Evolutionary conservation across 2,113 vertebrate species (phyloP).

Genomic region (Peromyscus maniculatus): DNA sequence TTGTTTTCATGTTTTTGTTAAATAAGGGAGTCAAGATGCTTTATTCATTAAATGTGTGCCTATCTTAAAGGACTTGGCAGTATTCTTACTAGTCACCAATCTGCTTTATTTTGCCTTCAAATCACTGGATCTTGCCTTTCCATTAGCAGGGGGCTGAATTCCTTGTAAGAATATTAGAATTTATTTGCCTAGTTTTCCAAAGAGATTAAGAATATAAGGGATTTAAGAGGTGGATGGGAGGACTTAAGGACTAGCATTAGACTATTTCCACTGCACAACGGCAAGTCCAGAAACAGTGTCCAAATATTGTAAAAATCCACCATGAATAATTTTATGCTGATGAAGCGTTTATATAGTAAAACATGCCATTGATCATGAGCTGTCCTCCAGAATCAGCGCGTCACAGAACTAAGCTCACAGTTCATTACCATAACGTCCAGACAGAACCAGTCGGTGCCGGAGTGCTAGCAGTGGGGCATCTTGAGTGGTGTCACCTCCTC

Average conservation of each 20-base stretch:
- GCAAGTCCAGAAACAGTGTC: slow-evolving; percentile 11
- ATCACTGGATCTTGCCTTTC: background rate
- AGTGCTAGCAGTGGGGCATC: slow-evolving; percentile 14
- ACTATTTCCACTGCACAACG: background rate
- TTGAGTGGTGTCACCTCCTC: slow-evolving; percentile 67
- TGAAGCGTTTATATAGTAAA: slow-evolving; percentile 62
- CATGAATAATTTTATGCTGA: slow-evolving; percentile 69
- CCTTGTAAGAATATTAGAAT: slow-evolving; percentile 7
- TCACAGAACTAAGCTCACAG: slow-evolving; percentile 4
- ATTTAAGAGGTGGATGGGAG: background rate
- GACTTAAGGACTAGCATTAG: background rate
- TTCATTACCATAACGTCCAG: slow-evolving; percentile 63
- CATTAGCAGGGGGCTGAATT: slow-evolving; percentile 46
- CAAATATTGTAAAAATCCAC: slow-evolving; percentile 61
- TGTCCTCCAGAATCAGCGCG: slow-evolving; percentile 59
- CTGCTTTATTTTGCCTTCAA: slow-evolving; percentile 28
- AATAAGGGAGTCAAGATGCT: background rate
- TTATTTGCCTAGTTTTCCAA: background rate
- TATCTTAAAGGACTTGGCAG: background rate
- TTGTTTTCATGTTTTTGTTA: slow-evolving; percentile 28
- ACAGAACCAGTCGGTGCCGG: slow-evolving; percentile 35
- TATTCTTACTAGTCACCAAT: background rate
- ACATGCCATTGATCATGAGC: slow-evolving; percentile 64
- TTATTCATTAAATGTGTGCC: slow-evolving; percentile 13
- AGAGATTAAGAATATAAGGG: background rate